Percentiles rank a stretch among this genome's conserved stretches.
These are phyloP conservation scores for Lasaia peninsularis DNA, from an alignment of 1,140 invertebrate genomes.

Conservation along the genomic window DNA sequence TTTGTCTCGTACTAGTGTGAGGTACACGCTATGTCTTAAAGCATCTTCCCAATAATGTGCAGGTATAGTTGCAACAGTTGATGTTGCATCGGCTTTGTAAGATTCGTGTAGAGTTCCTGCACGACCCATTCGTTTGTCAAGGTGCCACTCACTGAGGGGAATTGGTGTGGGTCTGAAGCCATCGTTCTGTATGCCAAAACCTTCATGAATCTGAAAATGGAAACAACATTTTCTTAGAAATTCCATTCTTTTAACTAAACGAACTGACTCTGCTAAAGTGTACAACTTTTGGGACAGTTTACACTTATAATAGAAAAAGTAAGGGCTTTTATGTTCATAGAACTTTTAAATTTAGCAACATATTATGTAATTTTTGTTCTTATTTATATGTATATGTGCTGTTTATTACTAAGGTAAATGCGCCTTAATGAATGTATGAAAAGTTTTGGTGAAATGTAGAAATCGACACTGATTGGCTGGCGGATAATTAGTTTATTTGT, in stretches of 20 bases:
- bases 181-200: conserved; percentile 36
- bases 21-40: conserved; percentile 78
- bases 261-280: too few species aligned
- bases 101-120: conserved; percentile 67
- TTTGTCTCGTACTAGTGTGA: conserved; percentile 76
- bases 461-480: too few species aligned
- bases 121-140: conserved; percentile 43
- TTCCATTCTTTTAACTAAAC: background rate
- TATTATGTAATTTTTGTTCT: too few species aligned
- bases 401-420: too few species aligned
- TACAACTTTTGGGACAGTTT: too few species aligned
- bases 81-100: conserved; percentile 41
- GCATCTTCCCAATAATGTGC: conserved; percentile 78
- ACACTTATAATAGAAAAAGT: too few species aligned
- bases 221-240: conserved; percentile 13
- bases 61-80: conserved; percentile 41
- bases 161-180: conserved; percentile 64
- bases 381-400: too few species aligned
- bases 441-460: too few species aligned
- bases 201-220: conserved; percentile 44
- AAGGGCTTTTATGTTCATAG: too few species aligned
- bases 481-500: too few species aligned
- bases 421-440: too few species aligned
- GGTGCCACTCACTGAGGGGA: conserved; percentile 62
- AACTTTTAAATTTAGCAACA: too few species aligned